A percentile compares a stretch with the other conserved stretches of the same genome.
Conservation (phyloP, 2,113 vertebrate species). For the Strigops habroptila region DNA sequence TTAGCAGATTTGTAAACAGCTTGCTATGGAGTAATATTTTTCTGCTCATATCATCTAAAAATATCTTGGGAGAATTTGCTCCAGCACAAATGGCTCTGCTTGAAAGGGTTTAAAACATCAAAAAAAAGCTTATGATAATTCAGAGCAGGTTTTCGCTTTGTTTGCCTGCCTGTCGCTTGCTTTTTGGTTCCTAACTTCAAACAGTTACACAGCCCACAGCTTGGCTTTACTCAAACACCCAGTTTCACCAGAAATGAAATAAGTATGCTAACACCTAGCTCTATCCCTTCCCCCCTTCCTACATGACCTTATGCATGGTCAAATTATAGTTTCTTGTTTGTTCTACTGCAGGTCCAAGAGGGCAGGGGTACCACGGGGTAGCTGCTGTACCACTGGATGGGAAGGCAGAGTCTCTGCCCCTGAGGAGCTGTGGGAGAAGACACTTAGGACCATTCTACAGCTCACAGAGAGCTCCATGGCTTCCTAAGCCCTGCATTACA, state of each 20-base stretch:
- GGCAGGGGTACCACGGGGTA: not conserved
- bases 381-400: not conserved
- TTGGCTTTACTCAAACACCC: not conserved
- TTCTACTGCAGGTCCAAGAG: not conserved
- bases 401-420: not conserved
- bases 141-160: not conserved
- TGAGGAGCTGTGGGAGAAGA: not conserved
- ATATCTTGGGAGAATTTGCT: conserved; percentile 1
- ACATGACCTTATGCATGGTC: not conserved
- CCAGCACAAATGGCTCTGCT: not conserved
- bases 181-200: not conserved
- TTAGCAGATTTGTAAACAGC: conserved; percentile 29
- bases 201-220: not conserved
- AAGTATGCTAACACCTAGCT: not conserved
- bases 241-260: not conserved
- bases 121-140: not conserved
- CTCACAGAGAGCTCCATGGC: not conserved
- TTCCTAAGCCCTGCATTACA: not conserved
- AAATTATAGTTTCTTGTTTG: not conserved
- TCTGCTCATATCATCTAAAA: conserved; percentile 12
- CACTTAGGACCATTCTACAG: not conserved
- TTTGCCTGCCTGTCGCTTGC: not conserved
- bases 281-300: not conserved
- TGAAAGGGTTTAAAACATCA: conserved; percentile 22
- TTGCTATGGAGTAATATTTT: conserved; percentile 41